Evolutionary conservation across 2,797 vertebrate genomes (phyloP).

Genomic region (Danionella dracula): DNA sequence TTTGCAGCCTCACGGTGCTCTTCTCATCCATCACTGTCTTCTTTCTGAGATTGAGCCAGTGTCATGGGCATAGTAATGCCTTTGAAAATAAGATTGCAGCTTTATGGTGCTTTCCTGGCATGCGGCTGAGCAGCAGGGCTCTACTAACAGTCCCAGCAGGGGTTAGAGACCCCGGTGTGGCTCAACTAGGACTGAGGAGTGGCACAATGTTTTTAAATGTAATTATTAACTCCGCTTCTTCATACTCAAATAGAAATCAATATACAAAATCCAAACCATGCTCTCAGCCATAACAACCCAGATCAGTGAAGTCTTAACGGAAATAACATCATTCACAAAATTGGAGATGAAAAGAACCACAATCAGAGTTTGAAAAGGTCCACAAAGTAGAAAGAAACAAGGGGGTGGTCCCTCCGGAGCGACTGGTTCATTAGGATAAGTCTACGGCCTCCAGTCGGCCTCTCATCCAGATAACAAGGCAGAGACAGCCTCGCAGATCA

Average conservation of each 20-base stretch:
- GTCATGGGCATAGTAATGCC: conserved; percentile 63
- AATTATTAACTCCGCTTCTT: not conserved
- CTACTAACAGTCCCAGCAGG: conserved; percentile 73
- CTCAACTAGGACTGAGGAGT: conserved; percentile 26
- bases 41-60: conserved; percentile 35
- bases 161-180: conserved; percentile 16
- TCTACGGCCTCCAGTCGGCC: conserved; percentile 25
- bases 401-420: conserved; percentile 24
- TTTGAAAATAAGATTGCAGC: conserved; percentile 78
- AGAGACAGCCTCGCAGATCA: conserved; percentile 49
- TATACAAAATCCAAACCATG: not conserved
- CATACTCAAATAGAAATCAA: not conserved
- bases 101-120: conserved; percentile 69
- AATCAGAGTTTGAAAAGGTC: conserved; percentile 6
- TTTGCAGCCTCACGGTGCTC: not conserved
- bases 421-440: conserved; percentile 48
- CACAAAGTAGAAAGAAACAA: conserved; percentile 4
- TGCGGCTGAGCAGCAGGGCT: conserved; percentile 65
- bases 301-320: not conserved
- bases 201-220: not conserved
- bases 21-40: conserved; percentile 34
- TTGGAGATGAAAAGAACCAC: not conserved
- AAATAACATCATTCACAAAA: not conserved
- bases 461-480: conserved; percentile 44
- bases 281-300: not conserved